phyloP scores from a whole-genome alignment of 35 echinoderm and acorn worm genomes.

The Apostichopus japonicus region DNA sequence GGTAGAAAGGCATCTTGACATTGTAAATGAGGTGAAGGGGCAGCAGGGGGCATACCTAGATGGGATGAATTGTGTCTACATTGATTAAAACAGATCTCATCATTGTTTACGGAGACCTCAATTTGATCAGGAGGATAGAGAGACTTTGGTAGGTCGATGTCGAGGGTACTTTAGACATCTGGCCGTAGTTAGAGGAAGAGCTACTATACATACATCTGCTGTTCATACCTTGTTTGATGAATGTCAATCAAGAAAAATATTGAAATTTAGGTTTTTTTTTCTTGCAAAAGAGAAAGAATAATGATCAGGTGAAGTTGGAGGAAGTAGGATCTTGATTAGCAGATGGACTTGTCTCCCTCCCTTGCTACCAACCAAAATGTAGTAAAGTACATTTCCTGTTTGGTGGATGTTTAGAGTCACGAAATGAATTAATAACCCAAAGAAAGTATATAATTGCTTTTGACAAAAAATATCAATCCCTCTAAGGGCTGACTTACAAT shows the following conservation, averaged over 20 bases:
- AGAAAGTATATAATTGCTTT: too few relatives aligned
- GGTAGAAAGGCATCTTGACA: slow-evolving; percentile 6
- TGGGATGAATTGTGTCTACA: neutral
- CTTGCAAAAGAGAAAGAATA: neutral
- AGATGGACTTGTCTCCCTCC: too few relatives aligned
- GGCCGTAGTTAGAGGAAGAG: neutral
- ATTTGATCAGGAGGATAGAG: neutral
- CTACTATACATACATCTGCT: neutral
- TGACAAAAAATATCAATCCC: too few relatives aligned
- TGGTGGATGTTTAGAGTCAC: too few relatives aligned
- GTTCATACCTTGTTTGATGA: neutral
- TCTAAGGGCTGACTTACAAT: too few relatives aligned
- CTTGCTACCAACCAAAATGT: too few relatives aligned
- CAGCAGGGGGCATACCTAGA: slow-evolving; percentile 18
- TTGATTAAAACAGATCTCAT: slow-evolving; percentile 29
- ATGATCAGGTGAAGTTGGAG: neutral
- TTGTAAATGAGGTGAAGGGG: slow-evolving; percentile 32
- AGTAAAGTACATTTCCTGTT: too few relatives aligned
- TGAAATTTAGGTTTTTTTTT: neutral
- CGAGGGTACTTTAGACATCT: neutral
- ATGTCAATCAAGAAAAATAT: neutral
- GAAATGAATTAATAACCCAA: too few relatives aligned
- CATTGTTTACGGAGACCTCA: neutral
- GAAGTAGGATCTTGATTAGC: too few relatives aligned
- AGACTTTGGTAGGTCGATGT: neutral